phyloP scores from a whole-genome alignment of 2,888 invertebrate genomes.

The Chaetogeoica ovagalla region DNA sequence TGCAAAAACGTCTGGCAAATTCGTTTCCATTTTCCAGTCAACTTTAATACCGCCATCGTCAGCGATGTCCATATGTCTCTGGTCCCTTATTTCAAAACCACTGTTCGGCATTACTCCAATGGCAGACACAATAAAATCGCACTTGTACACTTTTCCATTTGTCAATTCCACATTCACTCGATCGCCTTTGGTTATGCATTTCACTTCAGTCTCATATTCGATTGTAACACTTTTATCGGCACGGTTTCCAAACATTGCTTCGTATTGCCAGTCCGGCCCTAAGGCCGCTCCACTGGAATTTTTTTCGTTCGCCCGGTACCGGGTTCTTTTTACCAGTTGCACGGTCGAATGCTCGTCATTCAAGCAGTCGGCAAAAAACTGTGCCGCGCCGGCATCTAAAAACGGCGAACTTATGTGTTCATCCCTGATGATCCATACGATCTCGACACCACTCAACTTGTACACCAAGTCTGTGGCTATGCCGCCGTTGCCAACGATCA shows the following conservation, averaged over 20 bases:
- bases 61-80: constrained; percentile 61
- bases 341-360: constrained; percentile 57
- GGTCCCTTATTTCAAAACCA: constrained; percentile 61
- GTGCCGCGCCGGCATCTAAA: constrained; percentile 92
- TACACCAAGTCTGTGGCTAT: constrained; percentile 96
- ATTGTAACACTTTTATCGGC: constrained; percentile 61
- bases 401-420: constrained; percentile 90
- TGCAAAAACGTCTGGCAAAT: constrained; percentile 78
- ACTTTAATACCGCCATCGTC: constrained; percentile 84
- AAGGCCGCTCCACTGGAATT: constrained; percentile 80
- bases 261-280: constrained; percentile 94
- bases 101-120: constrained; percentile 82
- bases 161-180: constrained; percentile 66
- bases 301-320: constrained; percentile 57
- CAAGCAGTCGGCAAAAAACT: constrained; percentile 77
- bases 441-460: constrained; percentile 80
- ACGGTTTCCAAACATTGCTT: constrained; percentile 64
- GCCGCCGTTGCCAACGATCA: constrained; percentile 95
- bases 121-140: constrained; percentile 93
- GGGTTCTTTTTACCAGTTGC: constrained; percentile 32
- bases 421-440: constrained; percentile 94
- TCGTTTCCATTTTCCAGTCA: constrained; percentile 83
- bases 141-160: constrained; percentile 72
- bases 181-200: constrained; percentile 62
- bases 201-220: constrained; percentile 62